Evolutionary conservation across 2,797 vertebrate genomes (phyloP).

Genomic region (Micrastur ruficollis): DNA sequence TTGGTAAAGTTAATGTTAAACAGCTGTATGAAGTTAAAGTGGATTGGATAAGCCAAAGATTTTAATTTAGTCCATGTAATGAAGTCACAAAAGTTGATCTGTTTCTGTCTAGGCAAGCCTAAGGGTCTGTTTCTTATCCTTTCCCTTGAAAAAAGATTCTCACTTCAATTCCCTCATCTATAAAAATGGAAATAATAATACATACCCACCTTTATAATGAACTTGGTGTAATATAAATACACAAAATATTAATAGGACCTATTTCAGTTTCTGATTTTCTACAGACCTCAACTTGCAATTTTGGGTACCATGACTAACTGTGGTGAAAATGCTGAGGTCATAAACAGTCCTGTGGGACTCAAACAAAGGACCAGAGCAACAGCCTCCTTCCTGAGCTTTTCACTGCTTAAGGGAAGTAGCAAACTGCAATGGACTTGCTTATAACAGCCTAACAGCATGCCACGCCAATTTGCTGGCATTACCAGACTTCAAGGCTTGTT

Average conservation of each 20-base stretch:
- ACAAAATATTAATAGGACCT: not conserved
- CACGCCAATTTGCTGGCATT: not conserved
- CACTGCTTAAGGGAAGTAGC: not conserved
- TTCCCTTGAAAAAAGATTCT: not conserved
- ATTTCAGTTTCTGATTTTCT: not conserved
- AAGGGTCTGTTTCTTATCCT: not conserved
- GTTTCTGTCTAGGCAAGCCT: not conserved
- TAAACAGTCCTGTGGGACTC: not conserved
- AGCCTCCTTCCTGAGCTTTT: not conserved
- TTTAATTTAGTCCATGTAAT: not conserved
- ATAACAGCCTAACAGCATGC: rapidly evolving
- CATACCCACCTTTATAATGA: not conserved
- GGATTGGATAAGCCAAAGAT: not conserved
- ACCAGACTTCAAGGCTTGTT: not conserved
- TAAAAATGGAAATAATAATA: not conserved
- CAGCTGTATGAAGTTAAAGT: not conserved
- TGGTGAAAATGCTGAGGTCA: not conserved
- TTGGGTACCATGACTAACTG: not conserved
- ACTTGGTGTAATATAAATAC: not conserved
- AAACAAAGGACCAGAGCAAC: not conserved
- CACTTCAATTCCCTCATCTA: not conserved
- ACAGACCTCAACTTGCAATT: not conserved
- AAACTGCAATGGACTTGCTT: not conserved
- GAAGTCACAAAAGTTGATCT: not conserved
- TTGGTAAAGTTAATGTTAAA: not conserved